These are phyloP conservation scores for Chaetodon auriga DNA, from an alignment of 2,113 vertebrate species.

Conservation along the genomic window DNA sequence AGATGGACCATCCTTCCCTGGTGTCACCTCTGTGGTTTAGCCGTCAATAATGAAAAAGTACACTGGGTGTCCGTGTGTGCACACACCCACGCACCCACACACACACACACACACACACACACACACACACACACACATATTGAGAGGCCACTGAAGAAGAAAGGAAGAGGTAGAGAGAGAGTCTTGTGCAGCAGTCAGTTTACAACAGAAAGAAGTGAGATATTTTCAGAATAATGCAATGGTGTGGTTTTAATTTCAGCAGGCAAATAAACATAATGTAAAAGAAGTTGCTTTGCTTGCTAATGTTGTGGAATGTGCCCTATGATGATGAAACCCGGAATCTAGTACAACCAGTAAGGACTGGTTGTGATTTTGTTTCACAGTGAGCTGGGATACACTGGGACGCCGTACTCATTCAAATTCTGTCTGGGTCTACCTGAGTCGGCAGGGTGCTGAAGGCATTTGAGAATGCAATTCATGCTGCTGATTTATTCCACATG, in stretches of 20 bases:
- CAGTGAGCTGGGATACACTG: neutral
- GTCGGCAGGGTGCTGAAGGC: conserved; percentile 72
- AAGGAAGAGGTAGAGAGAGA: neutral
- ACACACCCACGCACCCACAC: neutral
- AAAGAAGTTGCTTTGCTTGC: neutral
- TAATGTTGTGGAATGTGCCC: neutral
- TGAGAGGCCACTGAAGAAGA: neutral
- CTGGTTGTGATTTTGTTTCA: neutral
- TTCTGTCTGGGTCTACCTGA: conserved; percentile 70
- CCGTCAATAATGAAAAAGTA: conserved; percentile 34
- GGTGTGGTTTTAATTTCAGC: neutral
- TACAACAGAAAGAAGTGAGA: neutral
- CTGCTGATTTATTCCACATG: conserved; percentile 77
- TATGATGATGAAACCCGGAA: neutral
- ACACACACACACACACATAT: conserved; percentile 10
- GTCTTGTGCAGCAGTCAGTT: neutral
- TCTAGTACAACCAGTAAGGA: neutral
- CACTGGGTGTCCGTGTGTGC: neutral
- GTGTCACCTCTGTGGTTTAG: conserved; percentile 55
- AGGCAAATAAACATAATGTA: neutral
- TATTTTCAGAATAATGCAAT: neutral
- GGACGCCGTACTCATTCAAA: conserved; percentile 64
- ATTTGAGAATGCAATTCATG: conserved; percentile 70
- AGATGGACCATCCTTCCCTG: conserved; percentile 38
- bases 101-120: conserved; percentile 6